A percentile compares a stretch with the other conserved stretches of the same genome.
Conservation (phyloP, 2,113 vertebrate genomes). For the Psilopogon haemacephalus region DNA sequence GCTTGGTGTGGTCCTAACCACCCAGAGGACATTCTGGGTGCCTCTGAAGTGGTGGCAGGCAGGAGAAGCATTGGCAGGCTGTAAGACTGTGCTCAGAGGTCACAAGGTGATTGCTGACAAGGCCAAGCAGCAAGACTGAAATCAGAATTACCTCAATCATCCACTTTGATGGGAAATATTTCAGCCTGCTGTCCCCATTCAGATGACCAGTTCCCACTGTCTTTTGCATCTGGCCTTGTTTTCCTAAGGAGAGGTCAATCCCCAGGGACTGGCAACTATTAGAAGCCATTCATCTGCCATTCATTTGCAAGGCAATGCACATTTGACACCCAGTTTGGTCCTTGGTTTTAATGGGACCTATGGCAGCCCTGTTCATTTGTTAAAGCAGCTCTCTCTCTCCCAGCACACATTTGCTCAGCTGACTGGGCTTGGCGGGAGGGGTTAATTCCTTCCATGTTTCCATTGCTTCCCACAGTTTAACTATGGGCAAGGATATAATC, state of each 20-base stretch:
- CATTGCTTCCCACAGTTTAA: constrained; percentile 14
- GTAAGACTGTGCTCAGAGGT: background rate
- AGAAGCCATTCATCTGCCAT: constrained; percentile 11
- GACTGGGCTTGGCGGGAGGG: constrained; percentile 6
- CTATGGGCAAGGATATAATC: constrained; percentile 11
- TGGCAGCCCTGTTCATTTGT: background rate
- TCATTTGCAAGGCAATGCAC: constrained; percentile 37
- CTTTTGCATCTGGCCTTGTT: constrained; percentile 8
- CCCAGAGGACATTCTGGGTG: fast-evolving
- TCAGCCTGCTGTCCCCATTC: background rate
- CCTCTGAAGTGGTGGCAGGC: background rate
- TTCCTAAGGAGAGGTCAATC: constrained; percentile 20
- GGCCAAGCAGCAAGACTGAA: background rate
- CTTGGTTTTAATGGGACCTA: constrained; percentile 15
- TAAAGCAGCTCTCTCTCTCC: constrained; percentile 8
- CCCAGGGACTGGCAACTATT: background rate
- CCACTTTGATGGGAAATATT: background rate
- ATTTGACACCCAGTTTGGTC: background rate
- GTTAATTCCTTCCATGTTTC: constrained; percentile 22
- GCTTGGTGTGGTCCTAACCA: background rate
- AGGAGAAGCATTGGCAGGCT: background rate
- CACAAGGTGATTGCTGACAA: background rate
- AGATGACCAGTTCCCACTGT: background rate
- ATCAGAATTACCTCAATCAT: background rate
- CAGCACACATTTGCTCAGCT: constrained; percentile 23